phyloP scores from a whole-genome alignment of 2,113 vertebrate genomes.

The Chascanopsetta lugubris region DNA sequence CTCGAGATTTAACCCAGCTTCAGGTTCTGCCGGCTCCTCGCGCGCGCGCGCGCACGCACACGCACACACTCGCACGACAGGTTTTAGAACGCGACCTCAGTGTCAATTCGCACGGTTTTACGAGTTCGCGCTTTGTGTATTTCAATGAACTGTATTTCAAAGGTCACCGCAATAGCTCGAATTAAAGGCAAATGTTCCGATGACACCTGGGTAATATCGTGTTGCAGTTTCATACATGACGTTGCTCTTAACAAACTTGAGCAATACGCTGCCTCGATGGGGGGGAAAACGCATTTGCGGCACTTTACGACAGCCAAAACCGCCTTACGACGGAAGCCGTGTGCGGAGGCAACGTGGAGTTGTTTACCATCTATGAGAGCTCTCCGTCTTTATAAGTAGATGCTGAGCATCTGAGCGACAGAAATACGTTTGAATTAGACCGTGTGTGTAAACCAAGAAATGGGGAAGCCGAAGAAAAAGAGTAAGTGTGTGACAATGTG shows the following conservation, averaged over 20 bases:
- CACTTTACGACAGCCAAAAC: conserved; percentile 57
- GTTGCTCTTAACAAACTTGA: no score
- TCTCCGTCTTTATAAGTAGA: background rate
- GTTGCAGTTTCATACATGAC: no score
- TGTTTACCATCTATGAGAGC: conserved; percentile 43
- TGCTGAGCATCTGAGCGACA: background rate
- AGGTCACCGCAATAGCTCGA: no score
- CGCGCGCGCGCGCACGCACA: background rate
- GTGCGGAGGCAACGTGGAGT: conserved; percentile 45
- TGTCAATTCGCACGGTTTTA: background rate
- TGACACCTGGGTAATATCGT: fast-evolving
- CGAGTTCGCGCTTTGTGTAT: background rate
- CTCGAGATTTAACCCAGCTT: conserved; percentile 44
- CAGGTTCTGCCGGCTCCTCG: conserved; percentile 26
- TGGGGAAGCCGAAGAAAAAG: conserved; percentile 83
- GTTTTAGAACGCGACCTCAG: background rate
- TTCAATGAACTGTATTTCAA: no score
- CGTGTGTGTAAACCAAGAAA: conserved; percentile 24
- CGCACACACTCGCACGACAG: background rate
- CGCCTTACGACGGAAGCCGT: conserved; percentile 35
- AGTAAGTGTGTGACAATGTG: conserved; percentile 66
- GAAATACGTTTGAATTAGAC: background rate
- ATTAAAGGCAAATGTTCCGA: background rate
- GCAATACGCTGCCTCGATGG: no score
- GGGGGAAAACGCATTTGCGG: conserved; percentile 6